These are phyloP conservation scores for Clarias macrocephalus DNA, from an alignment of 2,113 vertebrate species.

Conservation along the genomic window DNA sequence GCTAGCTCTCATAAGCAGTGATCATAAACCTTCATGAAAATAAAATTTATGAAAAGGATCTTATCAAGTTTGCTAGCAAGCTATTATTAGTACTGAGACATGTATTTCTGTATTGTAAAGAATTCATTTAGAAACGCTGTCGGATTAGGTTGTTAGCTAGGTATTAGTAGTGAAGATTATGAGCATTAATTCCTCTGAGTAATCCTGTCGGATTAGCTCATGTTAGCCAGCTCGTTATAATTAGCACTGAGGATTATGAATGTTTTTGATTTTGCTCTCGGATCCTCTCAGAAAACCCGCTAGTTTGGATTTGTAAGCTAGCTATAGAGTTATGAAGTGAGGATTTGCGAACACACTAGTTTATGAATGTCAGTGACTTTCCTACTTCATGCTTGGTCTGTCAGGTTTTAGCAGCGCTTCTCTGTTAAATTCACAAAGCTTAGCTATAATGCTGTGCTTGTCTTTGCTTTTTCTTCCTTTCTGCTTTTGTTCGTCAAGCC, in stretches of 20 bases:
- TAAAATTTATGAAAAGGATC: no score
- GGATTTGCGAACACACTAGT: background rate
- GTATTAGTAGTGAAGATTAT: background rate
- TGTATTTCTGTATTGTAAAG: background rate
- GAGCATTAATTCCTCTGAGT: background rate
- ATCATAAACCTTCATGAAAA: background rate
- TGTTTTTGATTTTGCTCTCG: background rate
- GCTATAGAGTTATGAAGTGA: background rate
- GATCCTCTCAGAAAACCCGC: background rate
- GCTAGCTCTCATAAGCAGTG: background rate
- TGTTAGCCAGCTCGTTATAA: background rate
- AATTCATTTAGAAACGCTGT: no score
- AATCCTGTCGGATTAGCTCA: background rate
- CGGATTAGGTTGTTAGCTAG: background rate
- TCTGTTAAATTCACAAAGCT: background rate
- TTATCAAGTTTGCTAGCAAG: background rate
- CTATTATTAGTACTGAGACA: background rate
- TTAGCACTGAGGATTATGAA: background rate
- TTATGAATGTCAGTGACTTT: background rate
- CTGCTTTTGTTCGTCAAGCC: background rate
- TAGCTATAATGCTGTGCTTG: background rate
- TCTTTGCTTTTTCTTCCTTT: background rate
- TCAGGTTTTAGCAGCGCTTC: background rate
- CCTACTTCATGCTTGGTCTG: background rate
- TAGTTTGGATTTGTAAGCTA: background rate